Conservation (phyloP, 2,888 invertebrate species). For the Hecatera dysodea region DNA sequence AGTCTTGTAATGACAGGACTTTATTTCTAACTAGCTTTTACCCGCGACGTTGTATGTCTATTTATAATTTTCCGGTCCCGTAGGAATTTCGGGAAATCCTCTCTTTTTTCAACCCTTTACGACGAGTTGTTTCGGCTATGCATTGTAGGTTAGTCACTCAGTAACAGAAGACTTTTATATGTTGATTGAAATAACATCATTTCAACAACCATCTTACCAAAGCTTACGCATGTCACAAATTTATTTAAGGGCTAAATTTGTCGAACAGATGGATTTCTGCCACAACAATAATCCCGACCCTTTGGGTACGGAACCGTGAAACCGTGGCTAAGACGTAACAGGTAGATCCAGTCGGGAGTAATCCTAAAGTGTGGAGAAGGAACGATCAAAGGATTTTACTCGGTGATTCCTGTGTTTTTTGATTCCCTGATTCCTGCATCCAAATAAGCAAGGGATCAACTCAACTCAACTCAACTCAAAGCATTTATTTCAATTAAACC, state of each 20-base stretch:
- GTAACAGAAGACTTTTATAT: no score
- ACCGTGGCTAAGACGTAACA: slow-evolving; percentile 42
- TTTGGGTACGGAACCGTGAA: slow-evolving; percentile 48
- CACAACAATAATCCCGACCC: slow-evolving; percentile 50
- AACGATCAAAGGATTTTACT: slow-evolving; percentile 28
- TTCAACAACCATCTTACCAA: slow-evolving; percentile 6
- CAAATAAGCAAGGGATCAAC: background rate
- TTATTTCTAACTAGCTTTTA: no score
- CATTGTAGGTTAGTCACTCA: no score
- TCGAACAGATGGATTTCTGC: slow-evolving; percentile 45
- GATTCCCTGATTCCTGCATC: slow-evolving; percentile 5
- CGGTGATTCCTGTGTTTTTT: slow-evolving; percentile 22
- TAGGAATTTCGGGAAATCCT: no score
- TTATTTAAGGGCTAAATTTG: slow-evolving; percentile 41
- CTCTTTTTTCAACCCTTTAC: no score
- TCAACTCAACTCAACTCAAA: no score
- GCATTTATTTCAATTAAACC: no score
- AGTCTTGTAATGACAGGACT: no score
- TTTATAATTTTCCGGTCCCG: no score
- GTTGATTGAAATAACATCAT: background rate
- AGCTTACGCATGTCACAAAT: slow-evolving; percentile 32
- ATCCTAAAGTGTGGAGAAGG: slow-evolving; percentile 39
- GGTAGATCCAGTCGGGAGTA: slow-evolving; percentile 46
- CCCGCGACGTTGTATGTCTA: no score
- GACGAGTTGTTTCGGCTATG: no score